Evolutionary conservation across 2,888 invertebrate species (phyloP).

Genomic region (Augochlorella aurata): DNA sequence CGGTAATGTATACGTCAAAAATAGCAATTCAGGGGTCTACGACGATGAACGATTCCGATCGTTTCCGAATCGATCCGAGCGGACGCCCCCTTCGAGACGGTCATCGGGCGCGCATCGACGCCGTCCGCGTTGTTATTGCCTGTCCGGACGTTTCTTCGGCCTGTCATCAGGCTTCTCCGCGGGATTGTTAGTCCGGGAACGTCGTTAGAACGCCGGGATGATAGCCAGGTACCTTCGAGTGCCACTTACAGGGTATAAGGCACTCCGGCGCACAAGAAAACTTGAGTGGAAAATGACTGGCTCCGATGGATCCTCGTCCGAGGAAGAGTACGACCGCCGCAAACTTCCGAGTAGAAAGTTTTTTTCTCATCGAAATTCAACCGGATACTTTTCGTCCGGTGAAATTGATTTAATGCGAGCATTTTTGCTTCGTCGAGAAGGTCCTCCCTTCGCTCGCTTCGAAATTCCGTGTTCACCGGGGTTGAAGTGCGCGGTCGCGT

Average conservation of each 20-base stretch:
- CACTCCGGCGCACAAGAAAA: neutral
- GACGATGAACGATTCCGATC: conserved; percentile 43
- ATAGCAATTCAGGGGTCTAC: conserved; percentile 46
- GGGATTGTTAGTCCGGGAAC: neutral
- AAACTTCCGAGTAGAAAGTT: neutral
- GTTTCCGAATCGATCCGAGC: conserved; percentile 38
- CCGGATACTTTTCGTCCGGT: neutral
- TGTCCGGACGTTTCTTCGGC: neutral
- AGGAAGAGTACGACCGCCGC: neutral
- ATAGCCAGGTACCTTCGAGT: neutral
- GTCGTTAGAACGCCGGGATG: neutral
- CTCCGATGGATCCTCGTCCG: neutral
- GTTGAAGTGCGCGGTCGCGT: too few relatives aligned
- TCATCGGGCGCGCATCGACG: conserved; percentile 24
- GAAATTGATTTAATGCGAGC: neutral
- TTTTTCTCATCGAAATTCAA: neutral
- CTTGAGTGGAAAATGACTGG: neutral
- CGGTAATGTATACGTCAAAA: conserved; percentile 60
- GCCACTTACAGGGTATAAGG: neutral
- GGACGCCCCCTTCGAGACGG: conserved; percentile 9
- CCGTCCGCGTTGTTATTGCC: conserved; percentile 7
- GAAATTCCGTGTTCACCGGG: neutral
- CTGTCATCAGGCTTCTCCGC: neutral
- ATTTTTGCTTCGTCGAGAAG: neutral
- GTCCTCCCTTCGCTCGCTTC: neutral